A percentile compares a stretch with the other conserved stretches of the same genome.
Evolutionary conservation across 2,888 invertebrate species (phyloP).

Genomic region (Stegana nigrithorax): DNA sequence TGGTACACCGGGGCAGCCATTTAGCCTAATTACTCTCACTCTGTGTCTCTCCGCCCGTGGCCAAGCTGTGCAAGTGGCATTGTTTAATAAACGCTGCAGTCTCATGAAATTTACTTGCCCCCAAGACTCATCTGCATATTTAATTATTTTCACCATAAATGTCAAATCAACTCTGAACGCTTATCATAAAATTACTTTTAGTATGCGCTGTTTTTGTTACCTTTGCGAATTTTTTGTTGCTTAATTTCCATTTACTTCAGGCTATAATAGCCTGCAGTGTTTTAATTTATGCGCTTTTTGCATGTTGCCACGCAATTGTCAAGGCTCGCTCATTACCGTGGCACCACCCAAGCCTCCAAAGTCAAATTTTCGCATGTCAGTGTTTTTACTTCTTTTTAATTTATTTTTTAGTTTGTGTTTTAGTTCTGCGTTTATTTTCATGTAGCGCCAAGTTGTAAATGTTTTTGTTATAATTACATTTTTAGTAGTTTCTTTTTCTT

Average conservation of each 20-base stretch:
- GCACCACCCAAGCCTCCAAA: conserved; percentile 4
- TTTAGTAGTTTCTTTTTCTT: conserved; percentile 3
- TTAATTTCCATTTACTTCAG: conserved; percentile 37
- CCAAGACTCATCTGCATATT: neutral
- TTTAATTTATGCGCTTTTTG: conserved; percentile 63
- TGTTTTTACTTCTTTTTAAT: no score
- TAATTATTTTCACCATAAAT: conserved; percentile 56
- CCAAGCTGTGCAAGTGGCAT: no score
- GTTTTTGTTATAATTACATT: conserved; percentile 55
- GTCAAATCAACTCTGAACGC: conserved; percentile 44
- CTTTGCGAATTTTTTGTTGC: conserved; percentile 41
- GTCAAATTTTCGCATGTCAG: no score
- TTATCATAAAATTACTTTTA: conserved; percentile 45
- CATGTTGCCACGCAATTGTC: conserved; percentile 63
- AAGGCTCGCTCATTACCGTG: conserved; percentile 42
- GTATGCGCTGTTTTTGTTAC: neutral
- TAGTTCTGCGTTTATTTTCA: neutral
- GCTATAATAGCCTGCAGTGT: conserved; percentile 30
- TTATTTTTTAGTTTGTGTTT: no score
- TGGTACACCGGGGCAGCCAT: no score
- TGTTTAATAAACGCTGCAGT: no score
- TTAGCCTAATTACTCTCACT: no score
- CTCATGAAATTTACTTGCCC: no score
- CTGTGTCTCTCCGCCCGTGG: no score
- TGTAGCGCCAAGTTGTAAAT: conserved; percentile 40